Evolutionary conservation across 2,888 invertebrate species (phyloP).

Genomic region (Noctua fimbriata): DNA sequence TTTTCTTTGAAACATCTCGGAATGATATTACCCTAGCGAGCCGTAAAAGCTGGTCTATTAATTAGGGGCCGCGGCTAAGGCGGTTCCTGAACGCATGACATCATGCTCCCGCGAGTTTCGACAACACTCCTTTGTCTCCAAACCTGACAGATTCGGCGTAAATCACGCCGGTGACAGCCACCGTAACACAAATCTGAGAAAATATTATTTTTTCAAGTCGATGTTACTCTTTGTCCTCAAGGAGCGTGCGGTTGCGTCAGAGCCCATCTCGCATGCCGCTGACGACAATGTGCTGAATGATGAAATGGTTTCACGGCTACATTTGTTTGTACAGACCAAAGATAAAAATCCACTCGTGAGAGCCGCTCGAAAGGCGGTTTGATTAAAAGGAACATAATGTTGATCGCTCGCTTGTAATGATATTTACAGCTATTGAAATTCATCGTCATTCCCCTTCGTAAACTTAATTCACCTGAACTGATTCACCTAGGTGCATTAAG

Average conservation of each 20-base stretch:
- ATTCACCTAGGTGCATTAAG: no score
- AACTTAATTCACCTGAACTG: no score
- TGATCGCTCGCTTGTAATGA: slow-evolving; percentile 69
- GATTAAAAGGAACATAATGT: slow-evolving; percentile 76
- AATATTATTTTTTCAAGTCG: slow-evolving; percentile 82
- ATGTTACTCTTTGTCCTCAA: slow-evolving; percentile 75
- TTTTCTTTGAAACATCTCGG: slow-evolving; percentile 83
- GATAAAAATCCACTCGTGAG: slow-evolving; percentile 81
- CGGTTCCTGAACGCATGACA: slow-evolving; percentile 79
- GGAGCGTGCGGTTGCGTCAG: slow-evolving; percentile 75
- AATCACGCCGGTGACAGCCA: slow-evolving; percentile 86
- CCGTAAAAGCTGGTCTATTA: slow-evolving; percentile 85
- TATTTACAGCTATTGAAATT: slow-evolving; percentile 73
- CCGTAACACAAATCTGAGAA: slow-evolving; percentile 80
- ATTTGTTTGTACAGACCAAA: slow-evolving; percentile 85
- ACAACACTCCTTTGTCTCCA: slow-evolving; percentile 87
- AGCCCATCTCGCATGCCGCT: slow-evolving; percentile 69
- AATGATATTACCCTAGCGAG: slow-evolving; percentile 73
- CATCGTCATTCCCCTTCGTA: slow-evolving; percentile 70
- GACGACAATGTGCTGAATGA: slow-evolving; percentile 83
- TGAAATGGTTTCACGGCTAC: slow-evolving; percentile 83
- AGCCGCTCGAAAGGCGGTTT: slow-evolving; percentile 73
- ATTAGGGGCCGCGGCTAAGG: slow-evolving; percentile 77
- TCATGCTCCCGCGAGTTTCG: slow-evolving; percentile 82
- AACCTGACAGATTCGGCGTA: slow-evolving; percentile 85